Percentiles rank a stretch among this genome's conserved stretches.
These are phyloP conservation scores for Merluccius polli DNA, from an alignment of 2,797 vertebrate genomes.

Conservation along the genomic window DNA sequence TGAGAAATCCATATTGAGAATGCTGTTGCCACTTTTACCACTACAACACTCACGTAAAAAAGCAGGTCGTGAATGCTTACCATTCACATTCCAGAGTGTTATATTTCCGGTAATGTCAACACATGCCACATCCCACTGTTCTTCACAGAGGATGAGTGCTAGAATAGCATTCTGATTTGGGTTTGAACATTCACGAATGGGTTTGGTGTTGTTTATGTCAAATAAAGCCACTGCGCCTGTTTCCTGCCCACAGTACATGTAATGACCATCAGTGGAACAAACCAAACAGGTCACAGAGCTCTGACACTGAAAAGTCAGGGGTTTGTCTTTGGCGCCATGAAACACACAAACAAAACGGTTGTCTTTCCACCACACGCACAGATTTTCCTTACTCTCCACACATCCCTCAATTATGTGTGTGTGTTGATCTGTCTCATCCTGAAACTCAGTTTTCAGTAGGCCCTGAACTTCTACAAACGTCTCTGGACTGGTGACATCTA, in stretches of 20 bases:
- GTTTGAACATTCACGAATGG: slow-evolving; percentile 55
- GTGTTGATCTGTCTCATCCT: slow-evolving; percentile 3
- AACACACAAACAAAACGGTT: slow-evolving; percentile 54
- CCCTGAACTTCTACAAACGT: slow-evolving; percentile 54
- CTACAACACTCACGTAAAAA: slow-evolving; percentile 52
- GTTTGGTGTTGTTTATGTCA: slow-evolving; percentile 36
- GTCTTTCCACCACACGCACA: slow-evolving; percentile 64
- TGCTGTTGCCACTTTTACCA: slow-evolving; percentile 18
- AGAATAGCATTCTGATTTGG: slow-evolving; percentile 41
- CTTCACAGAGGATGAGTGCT: slow-evolving; percentile 51
- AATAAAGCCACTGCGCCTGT: slow-evolving; percentile 65
- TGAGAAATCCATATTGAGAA: slow-evolving; percentile 61
- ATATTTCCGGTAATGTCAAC: slow-evolving; percentile 67
- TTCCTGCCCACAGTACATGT: slow-evolving; percentile 70
- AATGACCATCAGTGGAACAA: slow-evolving; percentile 45
- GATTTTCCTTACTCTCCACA: slow-evolving; percentile 34
- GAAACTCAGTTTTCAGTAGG: slow-evolving; percentile 19
- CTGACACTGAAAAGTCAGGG: slow-evolving; percentile 54
- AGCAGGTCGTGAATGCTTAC: slow-evolving; percentile 39
- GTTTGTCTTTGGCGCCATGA: slow-evolving; percentile 38
- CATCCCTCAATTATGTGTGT: slow-evolving; percentile 46
- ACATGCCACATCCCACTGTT: slow-evolving; percentile 54
- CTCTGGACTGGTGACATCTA: slow-evolving; percentile 51
- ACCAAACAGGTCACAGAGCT: slow-evolving; percentile 63
- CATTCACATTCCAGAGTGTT: slow-evolving; percentile 62